Percentiles rank a stretch among this genome's conserved stretches.
Conservation (phyloP, 2,113 vertebrate species). For the Vireo altiloquus region DNA sequence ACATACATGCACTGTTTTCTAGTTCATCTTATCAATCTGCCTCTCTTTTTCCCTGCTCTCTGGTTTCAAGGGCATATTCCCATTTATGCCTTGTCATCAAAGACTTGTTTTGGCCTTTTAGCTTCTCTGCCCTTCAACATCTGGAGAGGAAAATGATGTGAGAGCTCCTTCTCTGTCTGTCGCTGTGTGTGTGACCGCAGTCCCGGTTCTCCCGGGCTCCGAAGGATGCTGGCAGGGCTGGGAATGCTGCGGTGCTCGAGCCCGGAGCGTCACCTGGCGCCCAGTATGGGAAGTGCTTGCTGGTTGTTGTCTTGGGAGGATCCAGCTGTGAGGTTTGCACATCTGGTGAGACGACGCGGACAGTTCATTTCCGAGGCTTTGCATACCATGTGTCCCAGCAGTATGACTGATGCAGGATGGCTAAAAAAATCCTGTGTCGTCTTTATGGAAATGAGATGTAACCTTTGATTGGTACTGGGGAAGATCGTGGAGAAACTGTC, state of each 20-base stretch:
- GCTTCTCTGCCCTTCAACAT: neutral
- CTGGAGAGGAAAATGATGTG: neutral
- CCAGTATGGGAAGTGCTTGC: accelerated
- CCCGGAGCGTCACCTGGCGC: neutral
- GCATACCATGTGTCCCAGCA: neutral
- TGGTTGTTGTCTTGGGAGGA: accelerated
- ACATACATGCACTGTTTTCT: neutral
- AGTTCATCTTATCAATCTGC: neutral
- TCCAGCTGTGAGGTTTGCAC: accelerated
- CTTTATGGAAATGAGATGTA: neutral
- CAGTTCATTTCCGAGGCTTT: neutral
- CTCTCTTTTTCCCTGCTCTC: neutral
- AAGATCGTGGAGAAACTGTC: neutral
- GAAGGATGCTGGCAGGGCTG: neutral
- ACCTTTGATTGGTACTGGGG: neutral
- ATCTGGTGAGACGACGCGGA: neutral
- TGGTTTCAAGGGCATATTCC: neutral
- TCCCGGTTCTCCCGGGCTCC: neutral
- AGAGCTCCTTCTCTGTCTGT: neutral
- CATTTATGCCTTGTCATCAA: neutral
- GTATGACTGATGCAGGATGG: neutral
- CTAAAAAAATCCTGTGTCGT: accelerated
- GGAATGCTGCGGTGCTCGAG: neutral
- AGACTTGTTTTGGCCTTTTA: neutral
- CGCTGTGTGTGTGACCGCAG: accelerated